Evolutionary conservation across 2,797 vertebrate species (phyloP).

Genomic region (Xyrichtys novacula): DNA sequence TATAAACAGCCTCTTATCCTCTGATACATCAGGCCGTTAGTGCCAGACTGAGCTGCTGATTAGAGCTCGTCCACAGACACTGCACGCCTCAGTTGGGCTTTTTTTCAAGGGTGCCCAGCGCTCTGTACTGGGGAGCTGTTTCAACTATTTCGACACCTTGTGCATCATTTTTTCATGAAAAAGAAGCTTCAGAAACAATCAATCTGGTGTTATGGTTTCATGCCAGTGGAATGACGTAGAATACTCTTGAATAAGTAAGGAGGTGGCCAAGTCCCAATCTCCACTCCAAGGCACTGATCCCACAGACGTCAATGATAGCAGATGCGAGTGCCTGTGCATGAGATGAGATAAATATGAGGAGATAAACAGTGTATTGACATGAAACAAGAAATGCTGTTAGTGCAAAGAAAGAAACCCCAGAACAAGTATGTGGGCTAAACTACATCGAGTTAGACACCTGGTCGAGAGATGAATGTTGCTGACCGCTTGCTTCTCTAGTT

Average conservation of each 20-base stretch:
- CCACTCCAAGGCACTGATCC: too few relatives aligned
- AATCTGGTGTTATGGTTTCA: not conserved
- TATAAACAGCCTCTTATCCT: slow-evolving; percentile 61
- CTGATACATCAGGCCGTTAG: slow-evolving; percentile 44
- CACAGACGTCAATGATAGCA: too few relatives aligned
- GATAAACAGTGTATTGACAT: too few relatives aligned
- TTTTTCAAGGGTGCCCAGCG: slow-evolving; percentile 39
- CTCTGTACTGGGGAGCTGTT: slow-evolving; percentile 27
- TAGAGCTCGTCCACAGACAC: slow-evolving; percentile 56
- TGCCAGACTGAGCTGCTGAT: slow-evolving; percentile 49
- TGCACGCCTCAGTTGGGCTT: slow-evolving; percentile 37
- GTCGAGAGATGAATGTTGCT: too few relatives aligned
- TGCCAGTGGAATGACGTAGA: not conserved
- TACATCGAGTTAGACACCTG: too few relatives aligned
- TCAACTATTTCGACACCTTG: slow-evolving; percentile 28
- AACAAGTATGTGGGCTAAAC: too few relatives aligned
- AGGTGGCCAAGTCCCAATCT: not conserved
- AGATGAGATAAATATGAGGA: too few relatives aligned
- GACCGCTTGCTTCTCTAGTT: too few relatives aligned
- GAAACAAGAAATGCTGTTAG: too few relatives aligned
- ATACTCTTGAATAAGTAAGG: not conserved
- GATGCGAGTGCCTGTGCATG: too few relatives aligned
- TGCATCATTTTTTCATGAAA: slow-evolving; percentile 13
- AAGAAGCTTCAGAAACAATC: not conserved
- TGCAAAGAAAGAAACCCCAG: too few relatives aligned